These are phyloP conservation scores for Gila orcuttii DNA, from an alignment of 2,113 vertebrate species.

Conservation along the genomic window DNA sequence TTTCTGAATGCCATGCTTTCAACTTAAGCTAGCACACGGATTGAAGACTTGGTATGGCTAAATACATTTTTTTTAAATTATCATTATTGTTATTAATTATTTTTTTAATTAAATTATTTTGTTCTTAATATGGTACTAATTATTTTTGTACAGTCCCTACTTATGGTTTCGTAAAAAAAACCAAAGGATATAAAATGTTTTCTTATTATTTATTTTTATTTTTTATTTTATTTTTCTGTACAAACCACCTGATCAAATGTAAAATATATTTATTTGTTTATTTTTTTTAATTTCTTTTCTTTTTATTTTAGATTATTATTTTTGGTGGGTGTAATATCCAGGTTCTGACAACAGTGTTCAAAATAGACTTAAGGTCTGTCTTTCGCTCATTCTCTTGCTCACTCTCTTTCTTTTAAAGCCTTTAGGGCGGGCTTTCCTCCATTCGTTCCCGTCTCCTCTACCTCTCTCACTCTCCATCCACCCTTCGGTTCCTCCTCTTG, in stretches of 20 bases:
- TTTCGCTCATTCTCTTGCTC: constrained; percentile 59
- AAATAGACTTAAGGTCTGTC: constrained; percentile 21
- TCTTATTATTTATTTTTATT: neutral
- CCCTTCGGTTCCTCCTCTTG: constrained; percentile 64
- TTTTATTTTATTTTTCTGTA: neutral
- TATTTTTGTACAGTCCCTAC: too few relatives aligned
- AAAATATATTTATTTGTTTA: too few relatives aligned
- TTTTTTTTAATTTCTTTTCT: too few relatives aligned
- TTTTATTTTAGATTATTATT: neutral
- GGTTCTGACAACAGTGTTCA: neutral
- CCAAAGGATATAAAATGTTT: too few relatives aligned
- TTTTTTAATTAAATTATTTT: too few relatives aligned
- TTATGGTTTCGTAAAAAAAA: too few relatives aligned
- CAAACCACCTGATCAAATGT: too few relatives aligned
- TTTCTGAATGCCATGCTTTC: neutral
- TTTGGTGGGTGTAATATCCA: neutral
- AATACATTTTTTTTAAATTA: neutral
- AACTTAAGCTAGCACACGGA: neutral
- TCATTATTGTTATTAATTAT: too few relatives aligned
- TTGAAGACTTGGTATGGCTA: neutral
- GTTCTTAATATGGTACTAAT: neutral
- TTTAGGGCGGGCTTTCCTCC: constrained; percentile 54
- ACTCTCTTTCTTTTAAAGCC: constrained; percentile 65
- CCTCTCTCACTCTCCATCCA: constrained; percentile 58
- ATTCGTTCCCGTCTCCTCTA: constrained; percentile 28